Base-by-base conservation (phyloP, 2,113 vertebrate species). In the Mesitornis unicolor region DNA sequence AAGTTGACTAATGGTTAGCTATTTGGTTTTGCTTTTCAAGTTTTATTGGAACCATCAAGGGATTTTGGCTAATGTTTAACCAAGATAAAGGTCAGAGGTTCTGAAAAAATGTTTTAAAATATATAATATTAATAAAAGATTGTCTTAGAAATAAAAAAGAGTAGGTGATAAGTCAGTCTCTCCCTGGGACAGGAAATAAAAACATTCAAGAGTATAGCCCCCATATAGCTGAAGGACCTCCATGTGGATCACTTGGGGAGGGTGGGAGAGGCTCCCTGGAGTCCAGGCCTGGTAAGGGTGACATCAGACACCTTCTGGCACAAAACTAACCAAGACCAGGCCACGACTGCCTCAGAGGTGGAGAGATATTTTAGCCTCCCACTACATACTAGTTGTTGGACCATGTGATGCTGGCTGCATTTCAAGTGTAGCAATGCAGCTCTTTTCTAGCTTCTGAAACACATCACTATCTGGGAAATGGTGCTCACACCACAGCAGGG, bases 11-110 rank as follows among this genome's bases (percentile, higher is more conserved):
- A 59, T 59, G 18, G 76, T 63, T 90, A 95, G 74, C 60, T 84
- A 63, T 71, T 92, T 64, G 40, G 24, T 35, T 95, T 93, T 84
- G 47, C 38, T 95, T 95, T 92, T 84, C 60, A 81, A 54, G 56
- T 90, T 90, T 95, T 90, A 89, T 68, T 84, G 84, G 69, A 84
- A 78, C 16, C 9, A 36, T 48, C 35, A 90, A 90, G 50, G 47
- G 50, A 90, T 77, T 90, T 77, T 40, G 8, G 22, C 53, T 90
- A 85, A 95, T 84, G 74, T 40, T 93, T 87, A 96, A 74, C 45
- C 24, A 89, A 73, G 50, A 53, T 42, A 69, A 88, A 93, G 33
- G 42, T 54, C 54, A 53, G 68, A 50, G 42, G 21, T 86, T 65
- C 31, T 74, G 67, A 84, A 91, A 81, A 81, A 18, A 17, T n/a